Percentiles rank a stretch among this genome's conserved stretches.
Conservation (phyloP, 2,888 invertebrate species). For the Mamestra brassicae region DNA sequence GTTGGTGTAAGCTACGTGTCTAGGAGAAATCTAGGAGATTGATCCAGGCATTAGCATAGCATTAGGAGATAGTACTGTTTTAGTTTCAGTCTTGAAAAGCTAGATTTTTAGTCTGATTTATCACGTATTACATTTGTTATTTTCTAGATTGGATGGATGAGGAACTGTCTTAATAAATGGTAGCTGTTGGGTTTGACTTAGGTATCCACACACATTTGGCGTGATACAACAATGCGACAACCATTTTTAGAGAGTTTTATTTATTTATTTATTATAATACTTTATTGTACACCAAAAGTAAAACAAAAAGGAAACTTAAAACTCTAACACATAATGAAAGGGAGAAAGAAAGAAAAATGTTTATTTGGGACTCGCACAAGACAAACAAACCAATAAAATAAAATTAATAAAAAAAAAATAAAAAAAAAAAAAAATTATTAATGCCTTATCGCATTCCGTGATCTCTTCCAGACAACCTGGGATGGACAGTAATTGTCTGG, state of each 20-base stretch:
- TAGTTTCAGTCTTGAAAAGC: slow-evolving; percentile 52
- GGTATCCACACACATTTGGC: neutral
- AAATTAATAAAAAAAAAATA: no score
- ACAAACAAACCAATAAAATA: no score
- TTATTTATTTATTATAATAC: no score
- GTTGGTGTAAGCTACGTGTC: slow-evolving; percentile 60
- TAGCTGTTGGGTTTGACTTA: neutral
- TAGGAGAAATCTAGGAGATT: slow-evolving; percentile 73
- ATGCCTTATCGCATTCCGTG: no score
- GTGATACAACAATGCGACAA: neutral
- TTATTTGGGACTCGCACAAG: no score
- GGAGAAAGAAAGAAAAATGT: no score
- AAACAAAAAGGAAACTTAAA: no score
- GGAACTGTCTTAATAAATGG: neutral
- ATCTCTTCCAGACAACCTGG: no score
- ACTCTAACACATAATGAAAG: no score
- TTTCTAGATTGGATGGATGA: slow-evolving; percentile 12
- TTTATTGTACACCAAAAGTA: no score
- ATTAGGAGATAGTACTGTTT: slow-evolving; percentile 64
- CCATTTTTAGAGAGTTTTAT: neutral
- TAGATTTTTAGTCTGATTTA: slow-evolving; percentile 35
- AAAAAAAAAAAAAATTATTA: no score
- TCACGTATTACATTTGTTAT: slow-evolving; percentile 36
- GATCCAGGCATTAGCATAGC: slow-evolving; percentile 81
- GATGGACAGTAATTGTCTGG: no score